Evolutionary conservation across 2,113 vertebrate species (phyloP), one percentile per base, ranked within the genome.

Genomic region (Brachirus orientalis): DNA sequence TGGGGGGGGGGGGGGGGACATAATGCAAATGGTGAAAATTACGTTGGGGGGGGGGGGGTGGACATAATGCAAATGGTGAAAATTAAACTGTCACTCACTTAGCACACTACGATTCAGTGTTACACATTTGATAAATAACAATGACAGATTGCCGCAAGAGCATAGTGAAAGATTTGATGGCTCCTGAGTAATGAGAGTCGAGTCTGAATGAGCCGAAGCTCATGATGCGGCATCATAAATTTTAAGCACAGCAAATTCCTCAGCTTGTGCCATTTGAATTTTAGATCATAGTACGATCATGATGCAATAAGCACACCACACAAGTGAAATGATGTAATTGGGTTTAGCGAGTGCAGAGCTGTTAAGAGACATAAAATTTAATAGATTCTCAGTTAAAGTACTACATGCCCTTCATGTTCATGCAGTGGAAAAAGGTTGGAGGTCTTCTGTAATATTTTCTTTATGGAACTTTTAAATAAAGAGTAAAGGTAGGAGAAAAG

Each of bases 1-100:
- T 40, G 46, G 61, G 54, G 36, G 19, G 52, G 0, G 16, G 52
- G 35, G 10, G 12, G n/a, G n/a, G n/a, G n/a, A n/a, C n/a, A 22
- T 77, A 69, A 82, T 66, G 63, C 64, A 75, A 60, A 77, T 53
- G 43, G 51, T 18, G 75, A 84, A 89, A 90, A 88, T 91, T 80
- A 88, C 44, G 44, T 62, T 40, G 46, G 61, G 54, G 36, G 19
- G 52, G 0, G 16, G 52, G 35, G 10, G 12, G n/a, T n/a, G n/a
- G n/a, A n/a, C n/a, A 22, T 77, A 69, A 82, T 66, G 63, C 64
- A 75, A 60, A 77, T 53, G 43, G 51, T 18, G 75, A 84, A 89
- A 90, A 88, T 91, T 80, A 88, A 91, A 89, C 80, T 83, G 85
- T 88, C 90, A 89, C 72, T 89, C 88, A 86, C 62, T 75, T 87